Base-by-base conservation (phyloP, 2,888 invertebrate species). In the Copidosoma aretas region DNA sequence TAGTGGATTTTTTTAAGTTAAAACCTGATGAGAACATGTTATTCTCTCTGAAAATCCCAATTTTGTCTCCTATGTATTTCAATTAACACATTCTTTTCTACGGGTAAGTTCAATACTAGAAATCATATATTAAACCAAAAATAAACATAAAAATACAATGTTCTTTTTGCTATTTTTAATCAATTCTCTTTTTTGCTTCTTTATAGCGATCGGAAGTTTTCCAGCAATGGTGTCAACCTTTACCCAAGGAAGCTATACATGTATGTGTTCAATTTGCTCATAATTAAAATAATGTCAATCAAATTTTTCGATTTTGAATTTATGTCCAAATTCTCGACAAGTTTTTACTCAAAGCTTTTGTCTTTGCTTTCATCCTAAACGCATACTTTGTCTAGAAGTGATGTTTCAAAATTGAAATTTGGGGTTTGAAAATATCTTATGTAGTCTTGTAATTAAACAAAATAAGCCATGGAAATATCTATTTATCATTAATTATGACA, bases 231-330 rank as follows among this genome's bases (percentile, higher is more conserved):
- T 93, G 83, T 88, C 91, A 74, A 88, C 91, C 67, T 93, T 90
- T 85, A 92, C 93, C 75, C 93, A 93, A 85, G 94, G 94, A 83
- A 93, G 91, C 84, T 95, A 94, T 80, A 95, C 95, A 84, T 95
- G 95, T 95, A 90, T 86, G 90, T 86, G 86, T 79, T 76, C 79
- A 77, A 79, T 74, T 77, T 78, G 75, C 77, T 74, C 78, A 76
- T 79, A 77, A 82, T 80, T 81, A 73, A 72, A 74, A 77, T 71
- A 74, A 69, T 70, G 78, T 78, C 75, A 74, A 75, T 71, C 73
- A 61, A 79, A 80, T 75, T 73, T 77, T 79, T 76, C 68, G 75
- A 75, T 60, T 70, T 56, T 46, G 4, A 64, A 14, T 49, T n/a
- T n/a, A n/a, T n/a, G n/a, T n/a, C n/a, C n/a, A n/a, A n/a, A n/a